Base-by-base conservation (phyloP, 2,888 invertebrate species). In the Lasioglossum malachurum region DNA sequence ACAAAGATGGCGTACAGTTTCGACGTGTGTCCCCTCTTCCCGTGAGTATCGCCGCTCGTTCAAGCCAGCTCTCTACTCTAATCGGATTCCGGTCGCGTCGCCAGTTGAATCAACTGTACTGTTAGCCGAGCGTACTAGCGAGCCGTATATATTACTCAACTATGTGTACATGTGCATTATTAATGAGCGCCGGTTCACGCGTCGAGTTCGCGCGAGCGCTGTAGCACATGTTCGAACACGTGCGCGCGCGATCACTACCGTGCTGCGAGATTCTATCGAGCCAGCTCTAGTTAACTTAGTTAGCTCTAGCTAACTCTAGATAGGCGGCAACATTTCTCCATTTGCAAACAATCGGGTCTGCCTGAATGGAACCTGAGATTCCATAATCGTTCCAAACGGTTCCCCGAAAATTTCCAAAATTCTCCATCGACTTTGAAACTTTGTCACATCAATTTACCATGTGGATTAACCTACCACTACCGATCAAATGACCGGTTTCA, bases 101-200 rank as follows among this genome's bases (percentile, higher is more conserved):
- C 84, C 88, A 83, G 83, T 87, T 85, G 87, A 80, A 78, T 87
- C 87, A 80, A 86, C 80, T 81, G 67, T 81, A 81, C 73, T 87
- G 83, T 83, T 82, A 69, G 57, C 53, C 81, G 60, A 78, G 73
- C 78, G 41, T 35, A 81, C 75, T 75, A 75, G 67, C 67, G 31
- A 41, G 46, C 69, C 38, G 71, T 73, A 79, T 53, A 78, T 80
- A 76, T 88, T 89, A 82, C 83, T 82, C 88, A 79, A 86, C 83
- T 79, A 82, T 74, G 83, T 73, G 78, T 79, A 87, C 87, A 80
- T 77, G 75, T 69, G 64, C 67, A 76, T 81, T 77, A 80, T 87
- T 89, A 89, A 89, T 79, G 84, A 88, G 86, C 57, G 35, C 27
- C 72, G 80, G 49, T 83, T 79, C 76, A 77, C 74, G 79, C 82